Evolutionary conservation across 2,113 vertebrate species (phyloP).

Genomic region (Barnardius zonarius): DNA sequence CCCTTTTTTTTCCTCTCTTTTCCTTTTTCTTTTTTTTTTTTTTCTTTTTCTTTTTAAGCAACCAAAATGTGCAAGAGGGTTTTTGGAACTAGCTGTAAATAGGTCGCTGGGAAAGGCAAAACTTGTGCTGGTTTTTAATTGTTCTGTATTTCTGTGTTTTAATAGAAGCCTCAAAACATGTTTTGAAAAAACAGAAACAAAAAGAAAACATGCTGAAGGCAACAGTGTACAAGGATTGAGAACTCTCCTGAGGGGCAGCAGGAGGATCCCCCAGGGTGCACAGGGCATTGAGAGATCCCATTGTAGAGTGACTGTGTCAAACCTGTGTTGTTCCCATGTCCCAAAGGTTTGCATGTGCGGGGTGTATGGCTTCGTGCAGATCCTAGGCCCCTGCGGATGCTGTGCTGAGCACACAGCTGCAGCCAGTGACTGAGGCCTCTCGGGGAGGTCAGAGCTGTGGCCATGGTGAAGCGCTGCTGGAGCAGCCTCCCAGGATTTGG

Average conservation of each 20-base stretch:
- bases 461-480: background rate
- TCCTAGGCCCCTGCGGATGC: background rate
- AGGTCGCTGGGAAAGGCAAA: conserved; percentile 78
- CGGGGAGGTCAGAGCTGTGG: background rate
- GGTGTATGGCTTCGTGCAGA: background rate
- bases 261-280: background rate
- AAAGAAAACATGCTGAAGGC: background rate
- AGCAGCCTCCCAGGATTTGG: background rate
- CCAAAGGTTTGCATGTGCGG: background rate
- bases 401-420: background rate
- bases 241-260: background rate
- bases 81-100: conserved; percentile 84
- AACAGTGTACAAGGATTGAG: conserved; percentile 15
- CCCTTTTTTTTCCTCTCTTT: background rate
- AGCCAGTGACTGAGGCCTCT: background rate
- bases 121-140: conserved; percentile 90
- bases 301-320: background rate
- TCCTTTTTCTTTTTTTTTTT: background rate
- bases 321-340: background rate
- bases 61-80: conserved; percentile 59
- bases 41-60: background rate
- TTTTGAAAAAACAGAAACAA: conserved; percentile 41
- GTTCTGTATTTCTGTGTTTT: conserved; percentile 96
- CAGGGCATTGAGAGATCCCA: background rate
- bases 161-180: conserved; percentile 85